Base-by-base conservation (phyloP, 2,113 vertebrate genomes). In the Tamias sibiricus region DNA sequence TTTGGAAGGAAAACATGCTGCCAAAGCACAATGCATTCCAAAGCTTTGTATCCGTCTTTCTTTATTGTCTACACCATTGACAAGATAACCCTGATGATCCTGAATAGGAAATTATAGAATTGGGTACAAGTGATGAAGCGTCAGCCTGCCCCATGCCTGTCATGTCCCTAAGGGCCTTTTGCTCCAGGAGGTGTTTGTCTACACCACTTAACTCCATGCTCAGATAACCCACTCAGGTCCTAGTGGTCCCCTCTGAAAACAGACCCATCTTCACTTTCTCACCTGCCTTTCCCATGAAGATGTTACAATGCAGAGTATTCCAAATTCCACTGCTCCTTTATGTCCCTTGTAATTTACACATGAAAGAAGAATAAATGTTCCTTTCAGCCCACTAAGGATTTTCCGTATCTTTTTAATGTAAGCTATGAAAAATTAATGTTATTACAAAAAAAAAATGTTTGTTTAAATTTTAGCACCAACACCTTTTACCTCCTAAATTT, bases 361-460 rank as follows among this genome's bases (percentile, higher is more conserved):
- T 94, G 94, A 96, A 92, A 96, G 91, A 90, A 30, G 68, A 81
- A 90, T 85, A 92, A 95, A 69, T 96, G 62, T 95, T 96, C 95
- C 37, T 98, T 54, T 42, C 26, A n/a, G 20, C 0, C 85, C 0
- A 28, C n/a, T 92, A 84, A 95, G 40, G 74, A 69, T 88, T 92
- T 95, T 95, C 93, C 97, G 37, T 90, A 6, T 97, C 74, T 98
- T 97, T 77, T 6, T 0, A 94, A 10, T 89, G 64, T 87, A 54
- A 92, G 12, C 77, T 97, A 88, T 97, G 74, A 84, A 97, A 95
- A 69, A 28, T 80, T 69, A 59, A 49, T 81, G 59, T 96, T 87
- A 91, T 17, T 94, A 32, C 49, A 86, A 74, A 81, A 74, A 83
- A 57, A 81, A 86, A 91, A n/a, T 6, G 42, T 17, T 32, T 0